Evolutionary conservation across 2,113 vertebrate genomes (phyloP).

Genomic region (Otocyon megalotis): DNA sequence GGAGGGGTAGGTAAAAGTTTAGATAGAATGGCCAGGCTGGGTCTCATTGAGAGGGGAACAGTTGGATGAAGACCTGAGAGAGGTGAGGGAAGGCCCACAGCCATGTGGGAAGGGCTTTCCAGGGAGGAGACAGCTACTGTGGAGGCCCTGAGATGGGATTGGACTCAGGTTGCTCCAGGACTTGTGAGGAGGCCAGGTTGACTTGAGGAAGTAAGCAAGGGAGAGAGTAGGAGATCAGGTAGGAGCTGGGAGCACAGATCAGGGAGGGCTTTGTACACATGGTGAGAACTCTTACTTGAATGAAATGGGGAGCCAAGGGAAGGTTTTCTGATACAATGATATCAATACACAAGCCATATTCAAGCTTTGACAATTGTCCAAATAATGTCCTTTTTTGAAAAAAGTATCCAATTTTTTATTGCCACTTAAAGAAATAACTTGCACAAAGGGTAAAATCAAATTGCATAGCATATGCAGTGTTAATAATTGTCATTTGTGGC

Average conservation of each 20-base stretch:
- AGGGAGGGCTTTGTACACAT: not conserved
- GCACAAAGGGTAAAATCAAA: conserved; percentile 51
- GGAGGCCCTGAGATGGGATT: not conserved
- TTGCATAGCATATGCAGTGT: not conserved
- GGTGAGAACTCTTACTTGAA: not conserved
- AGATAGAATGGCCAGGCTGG: not conserved
- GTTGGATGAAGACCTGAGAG: not conserved
- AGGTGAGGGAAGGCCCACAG: rapidly evolving
- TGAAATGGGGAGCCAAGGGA: not conserved
- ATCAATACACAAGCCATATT: not conserved
- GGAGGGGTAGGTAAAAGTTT: not conserved
- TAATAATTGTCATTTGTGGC: not conserved
- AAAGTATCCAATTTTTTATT: conserved; percentile 23
- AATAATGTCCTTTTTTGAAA: not conserved
- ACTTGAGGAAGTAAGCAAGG: not conserved
- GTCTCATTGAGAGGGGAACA: not conserved
- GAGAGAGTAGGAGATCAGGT: not conserved
- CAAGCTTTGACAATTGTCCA: conserved; percentile 30
- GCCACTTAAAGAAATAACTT: conserved; percentile 41
- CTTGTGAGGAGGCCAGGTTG: not conserved
- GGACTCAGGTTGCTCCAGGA: not conserved
- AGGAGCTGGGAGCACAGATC: no score
- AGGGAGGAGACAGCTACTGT: not conserved
- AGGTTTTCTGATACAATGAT: not conserved
- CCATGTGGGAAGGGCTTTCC: not conserved